Evolutionary conservation across 2,797 vertebrate species (phyloP).

Genomic region (Astyanax mexicanus): DNA sequence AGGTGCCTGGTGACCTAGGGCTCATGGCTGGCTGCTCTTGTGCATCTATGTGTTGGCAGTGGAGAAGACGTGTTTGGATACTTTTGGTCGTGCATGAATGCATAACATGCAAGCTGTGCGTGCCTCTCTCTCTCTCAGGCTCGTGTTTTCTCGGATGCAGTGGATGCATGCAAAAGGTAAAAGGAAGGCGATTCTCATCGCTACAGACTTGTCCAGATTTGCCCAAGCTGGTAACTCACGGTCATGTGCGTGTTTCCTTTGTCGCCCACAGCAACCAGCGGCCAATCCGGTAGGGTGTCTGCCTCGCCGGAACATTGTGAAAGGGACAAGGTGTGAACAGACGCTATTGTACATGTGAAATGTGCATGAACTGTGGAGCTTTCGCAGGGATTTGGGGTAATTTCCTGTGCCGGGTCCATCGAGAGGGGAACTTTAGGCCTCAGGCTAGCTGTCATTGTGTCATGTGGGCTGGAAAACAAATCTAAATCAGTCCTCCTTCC

Average conservation of each 20-base stretch:
- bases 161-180: slow-evolving; percentile 46
- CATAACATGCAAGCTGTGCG: background rate
- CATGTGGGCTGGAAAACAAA: slow-evolving; percentile 56
- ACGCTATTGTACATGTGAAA: slow-evolving; percentile 71
- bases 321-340: slow-evolving; percentile 72
- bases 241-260: slow-evolving; percentile 36
- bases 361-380: slow-evolving; percentile 70
- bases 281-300: slow-evolving; percentile 29
- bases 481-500: slow-evolving; percentile 68
- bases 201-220: slow-evolving; percentile 49
- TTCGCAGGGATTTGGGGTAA: slow-evolving; percentile 66
- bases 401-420: slow-evolving; percentile 77
- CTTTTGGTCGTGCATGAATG: background rate
- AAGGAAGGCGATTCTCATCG: slow-evolving; percentile 48
- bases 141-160: slow-evolving; percentile 31
- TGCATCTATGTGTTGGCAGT: background rate
- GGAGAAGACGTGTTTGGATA: background rate
- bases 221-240: slow-evolving; percentile 36
- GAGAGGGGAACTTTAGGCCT: slow-evolving; percentile 69
- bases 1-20: too few relatives aligned
- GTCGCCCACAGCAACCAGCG: slow-evolving; percentile 36
- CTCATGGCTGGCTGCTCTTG: too few relatives aligned
- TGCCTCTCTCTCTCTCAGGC: background rate
- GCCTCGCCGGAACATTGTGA: slow-evolving; percentile 38
- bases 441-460: slow-evolving; percentile 71